Conservation (phyloP, 1,140 invertebrate species). For the Drosophila athabasca region DNA sequence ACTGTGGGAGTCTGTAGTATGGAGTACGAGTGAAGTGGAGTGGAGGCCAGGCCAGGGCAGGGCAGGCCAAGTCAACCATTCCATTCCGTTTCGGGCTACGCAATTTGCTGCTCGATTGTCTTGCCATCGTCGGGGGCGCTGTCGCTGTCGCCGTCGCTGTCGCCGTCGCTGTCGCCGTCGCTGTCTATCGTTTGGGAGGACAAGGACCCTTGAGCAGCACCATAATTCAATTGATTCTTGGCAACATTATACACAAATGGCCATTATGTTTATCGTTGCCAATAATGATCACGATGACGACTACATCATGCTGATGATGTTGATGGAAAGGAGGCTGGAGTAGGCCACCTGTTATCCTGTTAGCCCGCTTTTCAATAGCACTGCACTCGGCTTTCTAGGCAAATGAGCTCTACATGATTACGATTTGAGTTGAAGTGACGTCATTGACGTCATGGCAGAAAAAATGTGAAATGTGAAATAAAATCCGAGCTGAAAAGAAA, state of each 20-base stretch:
- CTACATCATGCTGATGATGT: background rate
- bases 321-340: background rate
- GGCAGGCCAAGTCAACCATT: slow-evolving; percentile 49
- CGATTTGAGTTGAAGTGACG: slow-evolving; percentile 66
- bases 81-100: slow-evolving; percentile 72
- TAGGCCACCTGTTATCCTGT: slow-evolving; percentile 51
- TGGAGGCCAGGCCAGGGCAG: slow-evolving; percentile 1
- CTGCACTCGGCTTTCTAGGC: slow-evolving; percentile 59
- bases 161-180: slow-evolving; percentile 14
- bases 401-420: slow-evolving; percentile 78
- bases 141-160: slow-evolving; percentile 18
- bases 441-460: slow-evolving; percentile 47
- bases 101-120: slow-evolving; percentile 81
- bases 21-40: background rate
- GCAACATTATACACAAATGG: slow-evolving; percentile 65
- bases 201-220: slow-evolving; percentile 43
- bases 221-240: slow-evolving; percentile 78
- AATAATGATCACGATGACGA: slow-evolving; percentile 46
- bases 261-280: slow-evolving; percentile 67
- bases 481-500: slow-evolving; percentile 19
- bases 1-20: slow-evolving; percentile 6
- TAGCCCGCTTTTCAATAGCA: slow-evolving; percentile 69
- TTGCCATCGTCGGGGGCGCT: slow-evolving; percentile 29
- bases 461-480: slow-evolving; percentile 33
- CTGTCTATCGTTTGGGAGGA: slow-evolving; percentile 29